phyloP scores from a whole-genome alignment of 1,140 invertebrate genomes.

The Macrotrachela quadricornifera region DNA sequence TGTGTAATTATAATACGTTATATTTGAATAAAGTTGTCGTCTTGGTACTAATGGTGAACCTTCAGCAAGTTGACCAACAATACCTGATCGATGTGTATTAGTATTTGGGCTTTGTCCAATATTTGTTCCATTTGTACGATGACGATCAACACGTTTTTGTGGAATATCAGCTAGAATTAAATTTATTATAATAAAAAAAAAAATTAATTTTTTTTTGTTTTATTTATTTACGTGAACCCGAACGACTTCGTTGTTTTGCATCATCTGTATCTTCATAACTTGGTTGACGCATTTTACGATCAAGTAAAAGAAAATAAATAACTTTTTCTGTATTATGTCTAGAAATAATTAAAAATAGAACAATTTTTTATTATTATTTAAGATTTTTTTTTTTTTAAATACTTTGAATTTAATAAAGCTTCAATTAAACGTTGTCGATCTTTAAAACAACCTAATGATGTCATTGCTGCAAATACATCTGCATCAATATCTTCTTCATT shows the following conservation, averaged over 20 bases:
- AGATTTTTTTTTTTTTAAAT: slow-evolving; percentile 18
- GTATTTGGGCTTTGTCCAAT: no score
- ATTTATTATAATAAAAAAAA: not conserved
- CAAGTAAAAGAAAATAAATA: slow-evolving; percentile 82
- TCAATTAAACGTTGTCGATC: slow-evolving; percentile 83
- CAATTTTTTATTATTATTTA: not conserved
- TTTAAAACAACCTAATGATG: slow-evolving; percentile 93
- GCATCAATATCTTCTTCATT: slow-evolving; percentile 81
- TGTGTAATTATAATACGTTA: no score
- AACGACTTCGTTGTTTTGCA: slow-evolving; percentile 13
- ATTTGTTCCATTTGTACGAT: slow-evolving; percentile 46
- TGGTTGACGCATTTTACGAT: slow-evolving; percentile 79
- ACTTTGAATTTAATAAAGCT: slow-evolving; percentile 77
- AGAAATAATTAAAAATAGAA: slow-evolving; percentile 19
- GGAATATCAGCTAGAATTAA: slow-evolving; percentile 49
- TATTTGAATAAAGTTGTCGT: not conserved
- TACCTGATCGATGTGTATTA: not conserved
- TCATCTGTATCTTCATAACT: slow-evolving; percentile 85
- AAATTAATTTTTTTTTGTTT: no score
- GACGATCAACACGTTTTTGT: slow-evolving; percentile 71
- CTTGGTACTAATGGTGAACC: slow-evolving; percentile 8
- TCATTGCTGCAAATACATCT: slow-evolving; percentile 85
- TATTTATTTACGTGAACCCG: not conserved
- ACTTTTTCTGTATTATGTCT: slow-evolving; percentile 99
- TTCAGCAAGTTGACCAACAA: slow-evolving; percentile 8